These are phyloP conservation scores for Trichogramma evanescens DNA, from an alignment of 2,888 invertebrate species.

Conservation along the genomic window DNA sequence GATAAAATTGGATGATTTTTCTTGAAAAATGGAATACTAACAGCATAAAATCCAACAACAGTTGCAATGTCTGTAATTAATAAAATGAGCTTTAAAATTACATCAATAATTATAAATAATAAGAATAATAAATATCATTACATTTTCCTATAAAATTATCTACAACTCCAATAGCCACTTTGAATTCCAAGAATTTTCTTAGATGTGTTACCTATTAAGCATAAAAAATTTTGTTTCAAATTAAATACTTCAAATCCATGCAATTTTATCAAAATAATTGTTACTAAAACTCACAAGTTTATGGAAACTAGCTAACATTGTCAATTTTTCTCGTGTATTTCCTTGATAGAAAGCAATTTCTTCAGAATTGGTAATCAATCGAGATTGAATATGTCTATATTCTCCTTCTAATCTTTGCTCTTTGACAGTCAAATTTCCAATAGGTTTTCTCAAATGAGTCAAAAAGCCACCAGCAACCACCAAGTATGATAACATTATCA, in stretches of 20 bases:
- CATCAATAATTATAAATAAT: background rate
- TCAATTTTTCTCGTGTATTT: conserved; percentile 79
- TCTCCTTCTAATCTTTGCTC: conserved; percentile 99
- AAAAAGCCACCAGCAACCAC: conserved; percentile 78
- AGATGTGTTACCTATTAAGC: conserved; percentile 64
- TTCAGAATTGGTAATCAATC: conserved; percentile 94
- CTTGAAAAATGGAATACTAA: conserved; percentile 88
- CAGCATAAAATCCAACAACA: conserved; percentile 92
- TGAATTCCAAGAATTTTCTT: conserved; percentile 80
- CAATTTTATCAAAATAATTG: background rate
- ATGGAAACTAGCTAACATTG: conserved; percentile 80
- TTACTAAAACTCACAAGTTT: conserved; percentile 55
- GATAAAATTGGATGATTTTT: conserved; percentile 63
- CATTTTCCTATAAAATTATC: conserved; percentile 97
- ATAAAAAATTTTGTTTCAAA: background rate
- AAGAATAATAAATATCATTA: conserved; percentile 43
- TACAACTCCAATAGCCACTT: conserved; percentile 84
- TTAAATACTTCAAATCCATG: background rate
- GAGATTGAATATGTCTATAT: conserved; percentile 92
- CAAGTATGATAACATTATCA: conserved; percentile 80
- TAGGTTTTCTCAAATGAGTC: conserved; percentile 80
- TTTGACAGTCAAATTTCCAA: conserved; percentile 76
- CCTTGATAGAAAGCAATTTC: conserved; percentile 83
- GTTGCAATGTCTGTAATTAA: conserved; percentile 75
- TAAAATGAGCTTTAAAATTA: background rate